These are phyloP conservation scores for Drosophila atroscutellata DNA, from an alignment of 2,888 invertebrate genomes.

Conservation along the genomic window DNA sequence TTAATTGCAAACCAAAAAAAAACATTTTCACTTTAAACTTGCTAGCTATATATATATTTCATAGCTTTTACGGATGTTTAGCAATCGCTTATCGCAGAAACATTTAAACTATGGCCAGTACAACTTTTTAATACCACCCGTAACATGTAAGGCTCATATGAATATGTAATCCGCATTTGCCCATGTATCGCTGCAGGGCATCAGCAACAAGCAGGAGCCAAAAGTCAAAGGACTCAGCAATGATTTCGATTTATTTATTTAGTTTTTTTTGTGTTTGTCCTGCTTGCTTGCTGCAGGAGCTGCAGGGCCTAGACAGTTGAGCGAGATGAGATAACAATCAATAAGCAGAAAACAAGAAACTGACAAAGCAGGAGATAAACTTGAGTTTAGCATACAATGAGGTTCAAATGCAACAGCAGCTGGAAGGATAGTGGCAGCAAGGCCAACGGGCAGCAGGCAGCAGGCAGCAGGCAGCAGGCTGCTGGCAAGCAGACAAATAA, in stretches of 20 bases:
- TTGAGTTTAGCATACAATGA: slow-evolving; percentile 49
- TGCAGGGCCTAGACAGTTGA: slow-evolving; percentile 6
- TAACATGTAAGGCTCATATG: background rate
- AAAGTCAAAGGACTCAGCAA: slow-evolving; percentile 48
- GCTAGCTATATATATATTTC: background rate
- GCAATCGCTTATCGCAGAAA: background rate
- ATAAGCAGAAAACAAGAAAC: slow-evolving; percentile 56
- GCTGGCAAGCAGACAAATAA: slow-evolving; percentile 57
- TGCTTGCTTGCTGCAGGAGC: slow-evolving; percentile 14
- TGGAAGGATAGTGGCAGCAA: slow-evolving; percentile 21
- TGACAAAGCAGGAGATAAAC: slow-evolving; percentile 52
- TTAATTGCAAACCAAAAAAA: background rate
- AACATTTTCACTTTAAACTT: background rate
- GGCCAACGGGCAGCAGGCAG: slow-evolving; percentile 2
- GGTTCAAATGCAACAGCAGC: slow-evolving; percentile 54
- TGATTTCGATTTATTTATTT: slow-evolving; percentile 20
- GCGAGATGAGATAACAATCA: slow-evolving; percentile 57
- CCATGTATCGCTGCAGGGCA: slow-evolving; percentile 21
- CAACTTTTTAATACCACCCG: background rate
- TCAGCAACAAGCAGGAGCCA: slow-evolving; percentile 24
- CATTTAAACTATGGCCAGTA: background rate
- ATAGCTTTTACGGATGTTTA: background rate
- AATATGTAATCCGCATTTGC: slow-evolving; percentile 15
- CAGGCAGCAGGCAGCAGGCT: slow-evolving; percentile 24
- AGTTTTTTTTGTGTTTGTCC: slow-evolving; percentile 8